Percentiles rank a stretch among this genome's conserved stretches.
These are phyloP conservation scores for Eudyptes chrysolophus DNA, from an alignment of 2,113 vertebrate species.

Conservation along the genomic window DNA sequence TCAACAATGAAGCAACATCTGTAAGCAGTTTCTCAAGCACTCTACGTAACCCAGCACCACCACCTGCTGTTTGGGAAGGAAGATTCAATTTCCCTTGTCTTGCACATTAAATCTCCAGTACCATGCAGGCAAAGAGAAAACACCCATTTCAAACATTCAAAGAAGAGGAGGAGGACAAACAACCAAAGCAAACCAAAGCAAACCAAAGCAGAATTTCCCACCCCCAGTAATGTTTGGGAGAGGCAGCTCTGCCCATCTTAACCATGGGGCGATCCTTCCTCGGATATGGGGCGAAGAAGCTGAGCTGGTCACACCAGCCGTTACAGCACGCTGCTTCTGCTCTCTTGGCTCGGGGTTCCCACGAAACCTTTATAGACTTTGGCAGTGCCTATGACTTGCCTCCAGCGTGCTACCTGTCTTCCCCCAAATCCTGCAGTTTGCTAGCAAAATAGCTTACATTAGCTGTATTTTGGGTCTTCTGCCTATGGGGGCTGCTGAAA, in stretches of 20 bases:
- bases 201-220: neutral
- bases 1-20: neutral
- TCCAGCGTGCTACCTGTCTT: neutral
- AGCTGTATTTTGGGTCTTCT: neutral
- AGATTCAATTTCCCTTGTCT: neutral
- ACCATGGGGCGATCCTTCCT: accelerated
- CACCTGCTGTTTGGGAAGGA: constrained; percentile 70
- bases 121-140: neutral
- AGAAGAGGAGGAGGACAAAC: neutral
- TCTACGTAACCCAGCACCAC: constrained; percentile 50
- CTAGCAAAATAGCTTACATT: neutral
- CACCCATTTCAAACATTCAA: neutral
- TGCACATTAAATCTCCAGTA: neutral
- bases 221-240: neutral
- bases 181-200: neutral
- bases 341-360: neutral
- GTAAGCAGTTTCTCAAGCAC: neutral
- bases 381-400: neutral
- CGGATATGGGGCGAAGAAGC: neutral
- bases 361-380: neutral
- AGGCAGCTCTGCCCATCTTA: neutral
- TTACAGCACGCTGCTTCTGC: neutral
- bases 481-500: neutral
- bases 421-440: neutral
- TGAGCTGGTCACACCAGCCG: accelerated